phyloP scores from a whole-genome alignment of 1,140 invertebrate genomes.

The Heliconius congener region DNA sequence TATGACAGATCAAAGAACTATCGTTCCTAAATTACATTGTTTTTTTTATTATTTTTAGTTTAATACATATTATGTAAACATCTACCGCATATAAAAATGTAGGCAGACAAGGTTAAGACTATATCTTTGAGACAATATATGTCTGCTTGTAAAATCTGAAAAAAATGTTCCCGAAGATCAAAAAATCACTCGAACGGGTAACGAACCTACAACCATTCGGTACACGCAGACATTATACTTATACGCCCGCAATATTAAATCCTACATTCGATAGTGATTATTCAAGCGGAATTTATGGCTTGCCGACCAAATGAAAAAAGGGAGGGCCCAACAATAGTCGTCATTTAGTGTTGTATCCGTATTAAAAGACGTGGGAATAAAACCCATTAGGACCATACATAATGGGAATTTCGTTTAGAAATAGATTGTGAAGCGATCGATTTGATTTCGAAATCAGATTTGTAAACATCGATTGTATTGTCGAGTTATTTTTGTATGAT shows the following conservation, averaged over 20 bases:
- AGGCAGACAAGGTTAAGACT: too few species aligned
- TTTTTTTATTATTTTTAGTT: neutral
- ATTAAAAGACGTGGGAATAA: conserved; percentile 40
- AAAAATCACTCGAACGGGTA: too few species aligned
- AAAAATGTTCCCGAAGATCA: too few species aligned
- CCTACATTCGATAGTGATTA: conserved; percentile 41
- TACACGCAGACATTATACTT: neutral
- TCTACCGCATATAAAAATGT: too few species aligned
- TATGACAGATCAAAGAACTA: conserved; percentile 23
- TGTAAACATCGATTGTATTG: neutral
- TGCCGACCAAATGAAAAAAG: conserved; percentile 41
- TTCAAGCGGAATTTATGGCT: conserved; percentile 55
- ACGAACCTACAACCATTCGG: too few species aligned
- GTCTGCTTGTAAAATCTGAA: too few species aligned
- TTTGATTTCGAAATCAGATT: conserved; percentile 9
- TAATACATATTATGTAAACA: neutral
- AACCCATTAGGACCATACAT: conserved; percentile 26
- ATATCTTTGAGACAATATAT: too few species aligned
- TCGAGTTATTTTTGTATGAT: neutral
- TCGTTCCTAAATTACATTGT: too few species aligned
- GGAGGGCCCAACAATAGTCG: conserved; percentile 37
- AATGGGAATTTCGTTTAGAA: conserved; percentile 14
- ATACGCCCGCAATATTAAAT: conserved; percentile 20
- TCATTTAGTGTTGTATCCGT: conserved; percentile 36
- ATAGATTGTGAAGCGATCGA: conserved; percentile 3